These are phyloP conservation scores for Phocoena phocoena DNA, from an alignment of 2,113 vertebrate species.

Conservation along the genomic window DNA sequence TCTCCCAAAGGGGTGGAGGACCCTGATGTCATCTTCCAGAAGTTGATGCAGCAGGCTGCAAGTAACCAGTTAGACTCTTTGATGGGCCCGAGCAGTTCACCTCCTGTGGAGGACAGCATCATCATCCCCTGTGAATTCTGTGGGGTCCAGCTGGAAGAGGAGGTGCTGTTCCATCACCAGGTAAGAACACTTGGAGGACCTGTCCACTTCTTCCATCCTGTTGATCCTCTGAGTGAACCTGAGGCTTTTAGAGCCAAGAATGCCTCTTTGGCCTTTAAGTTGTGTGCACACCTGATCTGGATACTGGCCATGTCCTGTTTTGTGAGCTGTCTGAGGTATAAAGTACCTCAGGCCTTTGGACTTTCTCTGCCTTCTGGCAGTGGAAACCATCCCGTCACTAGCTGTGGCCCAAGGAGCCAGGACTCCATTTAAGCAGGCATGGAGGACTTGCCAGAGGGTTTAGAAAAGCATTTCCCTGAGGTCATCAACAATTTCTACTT, in stretches of 20 bases:
- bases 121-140: conserved; percentile 97
- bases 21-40: conserved; percentile 8
- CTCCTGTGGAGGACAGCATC: conserved; percentile 83
- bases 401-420: not conserved
- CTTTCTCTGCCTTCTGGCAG: not conserved
- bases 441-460: not conserved
- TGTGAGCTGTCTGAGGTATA: not conserved
- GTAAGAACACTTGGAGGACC: conserved; percentile 77
- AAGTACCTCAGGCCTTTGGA: not conserved
- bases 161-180: conserved; percentile 95
- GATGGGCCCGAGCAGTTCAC: conserved; percentile 81
- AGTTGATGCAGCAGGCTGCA: conserved; percentile 31
- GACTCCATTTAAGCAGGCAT: not conserved
- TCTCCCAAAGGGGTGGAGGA: conserved; percentile 75
- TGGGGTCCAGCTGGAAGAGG: conserved; percentile 93
- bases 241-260: not conserved
- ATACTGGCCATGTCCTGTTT: not conserved
- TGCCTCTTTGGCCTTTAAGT: not conserved
- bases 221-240: not conserved
- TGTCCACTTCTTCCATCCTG: rapidly evolving
- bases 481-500: not conserved
- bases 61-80: conserved; percentile 73
- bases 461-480: not conserved
- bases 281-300: not conserved
- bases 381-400: not conserved